These are phyloP conservation scores for Acanthurus leucopareius DNA, from an alignment of 2,797 vertebrate species.

Conservation along the genomic window DNA sequence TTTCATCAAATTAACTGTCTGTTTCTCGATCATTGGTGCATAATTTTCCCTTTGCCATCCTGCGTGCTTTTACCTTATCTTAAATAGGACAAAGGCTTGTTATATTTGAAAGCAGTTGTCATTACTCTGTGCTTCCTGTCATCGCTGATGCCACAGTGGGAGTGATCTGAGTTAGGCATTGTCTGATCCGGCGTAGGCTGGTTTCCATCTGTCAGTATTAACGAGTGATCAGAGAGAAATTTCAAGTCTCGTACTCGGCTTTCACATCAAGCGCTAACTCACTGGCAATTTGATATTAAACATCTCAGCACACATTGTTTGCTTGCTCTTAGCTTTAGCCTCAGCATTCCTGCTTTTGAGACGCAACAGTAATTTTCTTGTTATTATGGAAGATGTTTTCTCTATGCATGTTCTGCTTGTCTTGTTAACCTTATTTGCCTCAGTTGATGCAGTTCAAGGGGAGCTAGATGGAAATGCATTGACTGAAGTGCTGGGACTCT, in stretches of 20 bases:
- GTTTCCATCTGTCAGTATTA: constrained; percentile 78
- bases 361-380: constrained; percentile 21
- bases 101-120: constrained; percentile 66
- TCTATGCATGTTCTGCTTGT: constrained; percentile 30
- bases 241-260: constrained; percentile 46
- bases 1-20: constrained; percentile 41
- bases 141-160: constrained; percentile 66
- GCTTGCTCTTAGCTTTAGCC: constrained; percentile 13
- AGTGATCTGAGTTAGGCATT: constrained; percentile 72
- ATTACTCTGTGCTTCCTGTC: constrained; percentile 70
- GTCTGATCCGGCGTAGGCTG: constrained; percentile 75
- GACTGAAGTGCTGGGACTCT: not conserved
- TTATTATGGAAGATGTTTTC: constrained; percentile 34
- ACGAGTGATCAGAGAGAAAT: constrained; percentile 65
- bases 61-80: constrained; percentile 59
- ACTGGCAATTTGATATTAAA: constrained; percentile 59
- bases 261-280: constrained; percentile 52
- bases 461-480: constrained; percentile 21
- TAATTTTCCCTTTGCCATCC: constrained; percentile 33
- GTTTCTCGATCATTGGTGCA: constrained; percentile 48
- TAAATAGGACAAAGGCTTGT: constrained; percentile 72
- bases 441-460: constrained; percentile 34
- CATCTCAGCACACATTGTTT: constrained; percentile 65
- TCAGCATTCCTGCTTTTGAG: constrained; percentile 51
- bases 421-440: constrained; percentile 58